Base-by-base conservation (phyloP, 1,140 invertebrate genomes). In the Yoshiicerus persimilis region DNA sequence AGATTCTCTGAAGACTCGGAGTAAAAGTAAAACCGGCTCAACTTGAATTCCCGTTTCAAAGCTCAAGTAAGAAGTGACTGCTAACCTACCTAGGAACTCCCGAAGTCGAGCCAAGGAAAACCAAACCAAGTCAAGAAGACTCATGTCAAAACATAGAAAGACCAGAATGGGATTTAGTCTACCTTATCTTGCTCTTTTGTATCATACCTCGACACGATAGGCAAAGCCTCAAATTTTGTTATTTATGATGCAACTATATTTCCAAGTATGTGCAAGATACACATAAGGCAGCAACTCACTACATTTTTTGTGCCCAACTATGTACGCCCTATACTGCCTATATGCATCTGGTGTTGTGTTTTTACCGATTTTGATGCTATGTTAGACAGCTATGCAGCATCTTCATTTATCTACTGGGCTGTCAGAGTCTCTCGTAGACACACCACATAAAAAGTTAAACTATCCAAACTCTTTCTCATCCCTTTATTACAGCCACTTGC, bases 51-150 rank as follows among this genome's bases (percentile, higher is more conserved):
- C 30, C n/a, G 30, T 34, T 32, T 34, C 34, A n/a, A 80, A 80
- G 75, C 75, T 80, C 75, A 80, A 70, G 23, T 70, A 11, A 70
- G 13, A 70, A 25, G 64, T 25, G 25, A 70, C 75, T 80, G 75
- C 66, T 80, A 80, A 38, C 34, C 75, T 80, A 38, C 75, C 47
- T 56, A 56, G n/a, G n/a, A n/a, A n/a, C n/a, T n/a, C 47, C 20
- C 41, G 5, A 6, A n/a, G 47, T 56, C 47, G 16, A 56, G 47
- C 47, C 47, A 56, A 56, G 47, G n/a, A 56, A 47, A 80, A 32
- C 34, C 75, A 30, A 70, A 30, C 66, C 66, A 70, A 80, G 75
- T 80, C 75, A 80, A 80, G 32, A 80, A 80, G 75, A 80, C 66
- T 70, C 66, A 56, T 56, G 47, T 56, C 47, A 70, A 70, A 30